Percentiles rank a stretch among this genome's conserved stretches.
Evolutionary conservation across 2,113 vertebrate species (phyloP).

Genomic region (Eurypyga helias): DNA sequence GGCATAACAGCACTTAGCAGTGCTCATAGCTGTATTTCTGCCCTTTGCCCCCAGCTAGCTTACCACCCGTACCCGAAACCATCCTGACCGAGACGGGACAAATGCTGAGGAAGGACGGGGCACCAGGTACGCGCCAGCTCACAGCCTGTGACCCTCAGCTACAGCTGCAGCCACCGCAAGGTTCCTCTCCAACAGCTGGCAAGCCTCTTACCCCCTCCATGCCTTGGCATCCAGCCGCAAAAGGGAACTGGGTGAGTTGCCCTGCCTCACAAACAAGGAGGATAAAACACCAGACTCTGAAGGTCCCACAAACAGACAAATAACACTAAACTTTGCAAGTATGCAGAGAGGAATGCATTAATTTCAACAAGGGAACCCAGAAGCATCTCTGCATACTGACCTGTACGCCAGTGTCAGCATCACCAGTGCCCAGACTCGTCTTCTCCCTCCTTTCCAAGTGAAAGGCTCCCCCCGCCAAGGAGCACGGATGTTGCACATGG

Average conservation of each 20-base stretch:
- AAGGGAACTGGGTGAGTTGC: not conserved
- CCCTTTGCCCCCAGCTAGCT: not conserved
- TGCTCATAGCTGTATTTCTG: not conserved
- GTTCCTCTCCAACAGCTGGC: not conserved
- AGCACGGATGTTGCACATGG: not conserved
- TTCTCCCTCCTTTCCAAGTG: not conserved
- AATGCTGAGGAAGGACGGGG: not conserved
- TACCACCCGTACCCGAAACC: not conserved
- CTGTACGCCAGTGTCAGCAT: not conserved
- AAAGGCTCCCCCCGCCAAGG: not conserved
- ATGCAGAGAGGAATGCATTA: not conserved
- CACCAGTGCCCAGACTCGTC: not conserved
- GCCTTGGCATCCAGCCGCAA: not conserved
- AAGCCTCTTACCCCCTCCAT: not conserved
- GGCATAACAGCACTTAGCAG: not conserved
- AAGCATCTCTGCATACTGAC: not conserved
- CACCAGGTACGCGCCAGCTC: accelerated
- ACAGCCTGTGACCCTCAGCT: not conserved
- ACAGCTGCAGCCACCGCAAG: accelerated
- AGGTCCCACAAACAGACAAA: not conserved
- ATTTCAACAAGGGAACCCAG: not conserved
- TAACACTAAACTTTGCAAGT: not conserved
- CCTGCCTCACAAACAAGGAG: not conserved
- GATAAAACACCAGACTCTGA: not conserved
- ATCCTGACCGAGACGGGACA: not conserved